A percentile compares a stretch with the other conserved stretches of the same genome.
These are phyloP conservation scores for Beroe forskalii DNA, from an alignment of 37 sponge, comb jelly and placozoan genomes.

Conservation along the genomic window DNA sequence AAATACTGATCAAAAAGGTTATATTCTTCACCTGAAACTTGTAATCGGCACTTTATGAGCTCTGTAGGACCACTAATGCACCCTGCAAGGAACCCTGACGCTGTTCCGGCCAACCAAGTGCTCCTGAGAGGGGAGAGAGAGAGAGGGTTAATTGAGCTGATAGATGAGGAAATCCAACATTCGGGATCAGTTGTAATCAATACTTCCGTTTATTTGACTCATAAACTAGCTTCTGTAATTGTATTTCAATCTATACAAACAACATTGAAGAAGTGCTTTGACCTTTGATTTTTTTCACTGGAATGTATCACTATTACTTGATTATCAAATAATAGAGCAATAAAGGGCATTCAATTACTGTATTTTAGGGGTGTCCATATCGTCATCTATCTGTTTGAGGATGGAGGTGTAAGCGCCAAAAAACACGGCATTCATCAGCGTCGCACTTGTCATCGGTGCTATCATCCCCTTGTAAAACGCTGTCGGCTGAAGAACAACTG, in stretches of 20 bases:
- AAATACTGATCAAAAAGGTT: neutral
- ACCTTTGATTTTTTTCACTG: no score
- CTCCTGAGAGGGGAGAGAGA: constrained; percentile 1
- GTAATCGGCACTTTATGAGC: constrained; percentile 49
- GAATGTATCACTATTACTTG: no score
- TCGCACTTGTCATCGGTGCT: constrained; percentile 55
- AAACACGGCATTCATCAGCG: constrained; percentile 43
- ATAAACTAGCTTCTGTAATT: no score
- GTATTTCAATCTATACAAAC: no score
- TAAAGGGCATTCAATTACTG: no score
- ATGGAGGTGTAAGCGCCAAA: constrained; percentile 11
- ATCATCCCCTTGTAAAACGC: constrained; percentile 56
- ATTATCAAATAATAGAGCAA: no score
- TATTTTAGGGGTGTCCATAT: constrained; percentile 43
- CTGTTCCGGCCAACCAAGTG: constrained; percentile 27
- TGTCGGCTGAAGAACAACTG: neutral
- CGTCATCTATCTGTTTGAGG: neutral
- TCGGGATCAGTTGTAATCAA: no score
- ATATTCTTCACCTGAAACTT: constrained; percentile 11
- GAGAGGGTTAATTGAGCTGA: no score
- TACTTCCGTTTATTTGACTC: neutral
- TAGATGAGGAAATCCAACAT: neutral
- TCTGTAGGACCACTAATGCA: constrained; percentile 46
- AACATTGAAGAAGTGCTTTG: no score
- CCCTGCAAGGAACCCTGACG: constrained; percentile 37